Evolutionary conservation across 2,797 vertebrate species (phyloP), one percentile per base, ranked within the genome.

Genomic region (Hirundo rustica): DNA sequence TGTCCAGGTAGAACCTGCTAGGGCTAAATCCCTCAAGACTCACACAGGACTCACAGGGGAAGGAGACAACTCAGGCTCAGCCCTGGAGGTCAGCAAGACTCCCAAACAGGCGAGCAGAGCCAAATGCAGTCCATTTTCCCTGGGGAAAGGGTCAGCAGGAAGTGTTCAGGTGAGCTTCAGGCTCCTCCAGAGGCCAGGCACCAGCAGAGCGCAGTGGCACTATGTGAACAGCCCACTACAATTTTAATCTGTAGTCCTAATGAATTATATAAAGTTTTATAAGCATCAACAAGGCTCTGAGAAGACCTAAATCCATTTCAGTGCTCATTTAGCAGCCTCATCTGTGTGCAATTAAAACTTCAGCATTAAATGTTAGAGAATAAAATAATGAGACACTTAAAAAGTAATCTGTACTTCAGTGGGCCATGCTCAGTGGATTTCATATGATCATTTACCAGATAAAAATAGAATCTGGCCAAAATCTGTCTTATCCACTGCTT

Each of bases 351-450:
- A 98, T 98, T 98, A 99, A 99, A 99, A 98, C 98, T 98, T 98
- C 98, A 98, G 98, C 98, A 98, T 98, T 98, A 98, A 98, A 98
- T 98, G 98, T 98, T 98, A 97, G 97, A 98, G 98, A 98, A 98
- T 98, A 98, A 99, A 99, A 99, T 99, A 99, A 99, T 98, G 98
- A 99, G 98, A 98, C 98, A 98, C 98, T 99, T 98, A 99, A 98
- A 97, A 99, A 99, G 98, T 98, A 98, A 98, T 98, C 98, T 98
- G 98, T 98, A 98, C 98, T 98, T 98, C 97, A 97, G 97, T 97
- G 97, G 98, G 98, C 98, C 88, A 82, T 95, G 98, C 97, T 98
- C 98, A 95, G 97, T 83, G 96, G 97, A 98, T 97, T 97, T 97
- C 98, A 96, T 96, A 95, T 78, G 96, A 97, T 95, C 86, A 81